Evolutionary conservation across 2,888 invertebrate genomes (phyloP).

Genomic region (Tupiocoris notatus): DNA sequence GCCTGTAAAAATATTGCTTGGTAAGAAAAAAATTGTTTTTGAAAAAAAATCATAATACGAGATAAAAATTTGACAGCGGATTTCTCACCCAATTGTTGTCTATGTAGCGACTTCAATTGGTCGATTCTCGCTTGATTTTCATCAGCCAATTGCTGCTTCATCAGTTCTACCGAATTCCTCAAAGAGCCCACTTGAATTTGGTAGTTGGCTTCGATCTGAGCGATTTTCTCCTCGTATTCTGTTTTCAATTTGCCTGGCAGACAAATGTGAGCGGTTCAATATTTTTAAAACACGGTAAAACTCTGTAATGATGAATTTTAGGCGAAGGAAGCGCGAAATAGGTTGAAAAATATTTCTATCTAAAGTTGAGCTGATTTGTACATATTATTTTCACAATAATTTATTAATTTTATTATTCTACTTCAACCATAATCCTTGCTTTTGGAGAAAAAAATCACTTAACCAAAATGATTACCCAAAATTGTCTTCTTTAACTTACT

Average conservation of each 20-base stretch:
- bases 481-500: constrained; percentile 24
- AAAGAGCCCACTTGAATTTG: constrained; percentile 55
- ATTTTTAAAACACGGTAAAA: too few species aligned
- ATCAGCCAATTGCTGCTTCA: constrained; percentile 57
- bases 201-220: constrained; percentile 55
- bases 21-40: background rate
- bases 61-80: background rate
- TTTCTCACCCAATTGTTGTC: constrained; percentile 63
- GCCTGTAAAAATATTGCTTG: too few species aligned
- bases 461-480: too few species aligned
- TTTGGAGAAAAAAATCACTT: too few species aligned
- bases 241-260: constrained; percentile 55
- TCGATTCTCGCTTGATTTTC: constrained; percentile 56
- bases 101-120: constrained; percentile 60
- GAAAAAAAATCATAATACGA: background rate
- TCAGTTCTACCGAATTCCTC: constrained; percentile 55
- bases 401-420: too few species aligned
- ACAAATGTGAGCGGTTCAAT: too few species aligned
- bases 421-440: too few species aligned
- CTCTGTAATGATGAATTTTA: too few species aligned
- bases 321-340: too few species aligned
- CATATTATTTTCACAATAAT: too few species aligned
- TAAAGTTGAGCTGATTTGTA: too few species aligned
- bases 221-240: constrained; percentile 55
- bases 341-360: too few species aligned